Base-by-base conservation (phyloP, 2,113 vertebrate species). In the Noctilio leporinus region DNA sequence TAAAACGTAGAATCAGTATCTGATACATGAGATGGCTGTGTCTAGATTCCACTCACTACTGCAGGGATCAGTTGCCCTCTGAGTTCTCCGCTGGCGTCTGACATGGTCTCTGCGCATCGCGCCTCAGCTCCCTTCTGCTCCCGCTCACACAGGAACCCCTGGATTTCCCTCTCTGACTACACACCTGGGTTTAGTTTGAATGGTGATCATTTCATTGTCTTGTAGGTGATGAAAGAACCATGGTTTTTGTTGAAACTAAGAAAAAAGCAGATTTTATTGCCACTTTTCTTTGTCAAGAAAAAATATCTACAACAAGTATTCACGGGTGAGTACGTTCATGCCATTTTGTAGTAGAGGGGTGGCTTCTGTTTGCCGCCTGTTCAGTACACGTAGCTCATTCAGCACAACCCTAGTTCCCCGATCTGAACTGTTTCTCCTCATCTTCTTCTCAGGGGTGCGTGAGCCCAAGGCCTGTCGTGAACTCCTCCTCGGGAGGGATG, bases 201-300 rank as follows among this genome's bases (percentile, higher is more conserved):
- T 95, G 16, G 75, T 82, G 51, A 82, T 85, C 11, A 43, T 87
- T 83, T 80, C 33, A 47, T 93, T 95, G 26, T 95, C 86, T 96
- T 81, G 0, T 96, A 99, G 99, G 99, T 95, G 95, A 77, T 10
- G 99, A 99, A 59, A 98, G 99, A 87, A 99, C 99, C 28, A 98
- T 99, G 99, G 99, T 99, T 22, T 99, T 99, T 91, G 99, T 99
- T 28, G 99, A 99, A 96, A 99, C 99, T 51, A 99, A 99, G 98
- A 99, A 99, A 92, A 99, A 99, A 91, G 99, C 99, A 4, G 99
- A 99, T 96, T 99, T 99, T 64, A 98, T 99, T 88, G 99, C 99
- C 43, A 97, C 98, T 0, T 99, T 98, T 94, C 98, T 99, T 96
- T 99, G 99, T 98, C 99, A 99, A 97, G 99, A 99, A 98, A 98